These are phyloP conservation scores for Lagorchestes hirsutus DNA, from an alignment of 2,797 vertebrate species.

Conservation along the genomic window DNA sequence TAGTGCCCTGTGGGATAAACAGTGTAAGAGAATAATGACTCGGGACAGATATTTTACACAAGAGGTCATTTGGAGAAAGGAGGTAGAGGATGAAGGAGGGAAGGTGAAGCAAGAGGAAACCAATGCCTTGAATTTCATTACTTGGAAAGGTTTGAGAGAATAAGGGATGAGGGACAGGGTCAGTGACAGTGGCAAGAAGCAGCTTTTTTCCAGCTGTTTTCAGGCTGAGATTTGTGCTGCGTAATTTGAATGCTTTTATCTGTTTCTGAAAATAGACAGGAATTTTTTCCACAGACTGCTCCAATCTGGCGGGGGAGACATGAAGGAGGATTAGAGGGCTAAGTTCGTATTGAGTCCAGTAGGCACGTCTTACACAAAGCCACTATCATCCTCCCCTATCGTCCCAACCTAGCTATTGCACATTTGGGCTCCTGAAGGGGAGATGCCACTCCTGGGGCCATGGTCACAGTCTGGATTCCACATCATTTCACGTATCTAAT, in stretches of 20 bases:
- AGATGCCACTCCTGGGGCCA: conserved; percentile 6
- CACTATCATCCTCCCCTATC: background rate
- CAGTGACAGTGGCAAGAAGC: conserved; percentile 84
- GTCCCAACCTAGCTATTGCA: background rate
- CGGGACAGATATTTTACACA: conserved; percentile 81
- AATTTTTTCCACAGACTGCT: conserved; percentile 91
- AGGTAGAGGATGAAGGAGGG: conserved; percentile 41
- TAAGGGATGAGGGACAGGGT: conserved; percentile 64
- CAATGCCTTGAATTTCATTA: conserved; percentile 83
- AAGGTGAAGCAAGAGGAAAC: conserved; percentile 54
- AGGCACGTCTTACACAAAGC: conserved; percentile 65
- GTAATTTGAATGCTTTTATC: conserved; percentile 92
- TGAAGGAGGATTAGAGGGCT: conserved; percentile 86
- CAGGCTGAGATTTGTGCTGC: conserved; percentile 87
- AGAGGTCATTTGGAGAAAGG: conserved; percentile 61
- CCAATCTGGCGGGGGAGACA: conserved; percentile 88
- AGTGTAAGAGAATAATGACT: conserved; percentile 77
- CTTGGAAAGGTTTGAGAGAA: conserved; percentile 70
- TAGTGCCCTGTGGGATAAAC: conserved; percentile 67
- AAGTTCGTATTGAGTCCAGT: conserved; percentile 84
- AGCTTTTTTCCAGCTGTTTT: conserved; percentile 89
- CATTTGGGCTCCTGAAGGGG: conserved; percentile 34
- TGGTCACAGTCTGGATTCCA: conserved; percentile 49
- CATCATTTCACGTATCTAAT: conserved; percentile 7
- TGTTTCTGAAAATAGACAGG: conserved; percentile 92